A percentile compares a stretch with the other conserved stretches of the same genome.
These are phyloP conservation scores for Caenorhabditis sinica DNA, from an alignment of 2,888 invertebrate species.

Conservation along the genomic window DNA sequence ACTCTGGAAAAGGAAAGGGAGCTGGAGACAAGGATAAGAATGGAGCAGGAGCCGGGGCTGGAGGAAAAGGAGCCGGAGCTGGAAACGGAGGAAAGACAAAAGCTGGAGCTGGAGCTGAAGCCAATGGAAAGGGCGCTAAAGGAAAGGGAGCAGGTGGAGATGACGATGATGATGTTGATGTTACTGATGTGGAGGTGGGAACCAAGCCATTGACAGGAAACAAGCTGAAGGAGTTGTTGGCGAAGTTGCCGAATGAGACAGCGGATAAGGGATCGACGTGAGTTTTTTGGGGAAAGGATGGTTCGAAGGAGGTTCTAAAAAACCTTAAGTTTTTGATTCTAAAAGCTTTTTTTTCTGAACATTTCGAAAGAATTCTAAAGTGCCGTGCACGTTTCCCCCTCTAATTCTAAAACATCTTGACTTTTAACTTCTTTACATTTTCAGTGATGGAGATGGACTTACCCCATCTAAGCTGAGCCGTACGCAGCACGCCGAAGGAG, in stretches of 20 bases:
- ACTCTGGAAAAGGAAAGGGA: slow-evolving; percentile 6
- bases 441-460: background rate
- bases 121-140: background rate
- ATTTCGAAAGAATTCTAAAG: too few relatives aligned
- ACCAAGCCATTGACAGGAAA: slow-evolving; percentile 32
- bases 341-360: too few relatives aligned
- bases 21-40: background rate
- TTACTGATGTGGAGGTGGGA: slow-evolving; percentile 63
- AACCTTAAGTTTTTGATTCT: too few relatives aligned
- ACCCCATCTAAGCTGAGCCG: background rate
- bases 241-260: slow-evolving; percentile 40
- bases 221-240: slow-evolving; percentile 41
- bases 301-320: too few relatives aligned
- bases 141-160: background rate
- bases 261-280: slow-evolving; percentile 8
- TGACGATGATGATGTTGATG: slow-evolving; percentile 61
- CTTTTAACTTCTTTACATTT: background rate
- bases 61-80: background rate
- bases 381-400: too few relatives aligned
- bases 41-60: too few relatives aligned
- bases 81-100: too few relatives aligned
- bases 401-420: too few relatives aligned
- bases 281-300: background rate
- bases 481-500: slow-evolving; percentile 14
- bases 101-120: background rate